These are phyloP conservation scores for Blennius ocellaris DNA, from an alignment of 2,113 vertebrate genomes.

Conservation along the genomic window DNA sequence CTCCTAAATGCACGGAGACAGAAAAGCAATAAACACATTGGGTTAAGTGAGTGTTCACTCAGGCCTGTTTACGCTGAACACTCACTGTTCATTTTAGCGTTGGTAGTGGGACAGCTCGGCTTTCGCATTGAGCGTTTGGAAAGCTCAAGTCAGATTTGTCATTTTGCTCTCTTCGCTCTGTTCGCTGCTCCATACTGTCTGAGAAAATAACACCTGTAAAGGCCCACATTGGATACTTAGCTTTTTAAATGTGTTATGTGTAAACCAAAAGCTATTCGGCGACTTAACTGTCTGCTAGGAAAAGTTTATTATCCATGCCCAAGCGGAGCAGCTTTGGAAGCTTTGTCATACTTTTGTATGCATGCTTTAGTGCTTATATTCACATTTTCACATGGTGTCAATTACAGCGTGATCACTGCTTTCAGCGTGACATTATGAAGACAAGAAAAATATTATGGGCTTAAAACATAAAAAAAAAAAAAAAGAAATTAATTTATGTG, in stretches of 20 bases:
- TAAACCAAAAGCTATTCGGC: background rate
- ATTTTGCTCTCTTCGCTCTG: constrained; percentile 1
- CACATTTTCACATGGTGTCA: constrained; percentile 22
- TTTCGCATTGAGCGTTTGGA: constrained; percentile 1
- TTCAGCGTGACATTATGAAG: constrained; percentile 18
- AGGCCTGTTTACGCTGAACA: constrained; percentile 5
- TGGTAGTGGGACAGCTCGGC: too few relatives aligned
- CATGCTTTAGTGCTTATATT: background rate
- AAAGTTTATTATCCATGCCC: background rate
- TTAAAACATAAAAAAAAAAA: constrained; percentile 15
- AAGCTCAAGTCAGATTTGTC: background rate
- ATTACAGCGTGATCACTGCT: constrained; percentile 20
- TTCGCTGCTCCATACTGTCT: background rate
- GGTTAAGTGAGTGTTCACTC: constrained; percentile 18
- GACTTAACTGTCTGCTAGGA: background rate
- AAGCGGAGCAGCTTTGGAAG: constrained; percentile 3
- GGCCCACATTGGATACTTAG: background rate
- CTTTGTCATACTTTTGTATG: background rate
- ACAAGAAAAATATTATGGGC: constrained; percentile 2
- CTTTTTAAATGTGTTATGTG: background rate
- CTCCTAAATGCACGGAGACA: constrained; percentile 45
- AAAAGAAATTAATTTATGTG: constrained; percentile 13
- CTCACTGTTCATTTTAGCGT: too few relatives aligned
- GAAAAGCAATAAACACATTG: constrained; percentile 67
- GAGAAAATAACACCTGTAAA: background rate